These are phyloP conservation scores for Puffinus mauretanicus DNA, from an alignment of 2,113 vertebrate species.

Conservation along the genomic window DNA sequence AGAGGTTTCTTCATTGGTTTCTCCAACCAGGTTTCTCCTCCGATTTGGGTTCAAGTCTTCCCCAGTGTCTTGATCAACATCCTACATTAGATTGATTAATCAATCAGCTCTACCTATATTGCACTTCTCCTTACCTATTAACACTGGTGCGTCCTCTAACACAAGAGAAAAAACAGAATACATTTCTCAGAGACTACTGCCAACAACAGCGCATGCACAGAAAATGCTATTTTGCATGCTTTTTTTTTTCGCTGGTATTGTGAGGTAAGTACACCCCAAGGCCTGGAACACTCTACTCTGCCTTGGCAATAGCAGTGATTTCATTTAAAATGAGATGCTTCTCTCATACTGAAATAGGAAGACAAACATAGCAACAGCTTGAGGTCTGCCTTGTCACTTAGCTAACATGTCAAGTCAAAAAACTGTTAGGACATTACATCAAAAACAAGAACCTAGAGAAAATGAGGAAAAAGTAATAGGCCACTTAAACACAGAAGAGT, in stretches of 20 bases:
- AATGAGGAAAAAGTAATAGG: accelerated
- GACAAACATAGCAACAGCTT: background rate
- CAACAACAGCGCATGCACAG: background rate
- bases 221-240: background rate
- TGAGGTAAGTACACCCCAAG: background rate
- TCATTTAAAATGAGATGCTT: background rate
- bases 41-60: slow-evolving; percentile 96
- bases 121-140: background rate
- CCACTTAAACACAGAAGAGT: background rate
- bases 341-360: background rate
- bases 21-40: slow-evolving; percentile 86
- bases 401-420: background rate
- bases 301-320: background rate
- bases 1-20: slow-evolving; percentile 83
- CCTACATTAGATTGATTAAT: slow-evolving; percentile 69
- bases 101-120: background rate
- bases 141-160: background rate
- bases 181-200: background rate
- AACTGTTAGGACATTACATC: accelerated
- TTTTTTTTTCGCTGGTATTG: background rate
- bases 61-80: slow-evolving; percentile 96
- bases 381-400: background rate
- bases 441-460: background rate
- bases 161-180: background rate
- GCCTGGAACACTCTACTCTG: background rate